phyloP scores from a whole-genome alignment of 2,113 vertebrate genomes.

The Oncorhynchus nerka region DNA sequence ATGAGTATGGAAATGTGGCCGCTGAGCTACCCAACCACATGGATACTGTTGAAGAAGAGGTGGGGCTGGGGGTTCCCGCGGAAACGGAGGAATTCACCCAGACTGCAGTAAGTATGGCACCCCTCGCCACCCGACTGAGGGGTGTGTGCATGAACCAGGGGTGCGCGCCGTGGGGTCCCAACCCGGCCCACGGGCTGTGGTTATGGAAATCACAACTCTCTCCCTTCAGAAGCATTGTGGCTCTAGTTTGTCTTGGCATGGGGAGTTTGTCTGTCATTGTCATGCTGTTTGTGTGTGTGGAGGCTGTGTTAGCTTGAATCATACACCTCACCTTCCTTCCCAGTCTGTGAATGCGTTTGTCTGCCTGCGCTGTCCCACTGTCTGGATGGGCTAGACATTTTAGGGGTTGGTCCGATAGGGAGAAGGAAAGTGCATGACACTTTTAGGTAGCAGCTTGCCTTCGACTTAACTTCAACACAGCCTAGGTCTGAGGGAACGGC shows the following conservation, averaged over 20 bases:
- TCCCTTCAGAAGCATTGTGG: constrained; percentile 35
- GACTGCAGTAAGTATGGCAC: constrained; percentile 85
- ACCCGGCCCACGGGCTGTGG: background rate
- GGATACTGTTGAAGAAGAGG: constrained; percentile 81
- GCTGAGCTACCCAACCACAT: constrained; percentile 74
- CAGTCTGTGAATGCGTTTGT: constrained; percentile 3
- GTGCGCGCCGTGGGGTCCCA: background rate
- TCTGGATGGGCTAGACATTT: constrained; percentile 5
- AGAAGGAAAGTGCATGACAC: constrained; percentile 26
- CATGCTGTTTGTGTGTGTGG: constrained; percentile 32
- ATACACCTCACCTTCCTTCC: background rate
- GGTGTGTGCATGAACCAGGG: constrained; percentile 46
- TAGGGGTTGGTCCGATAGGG: constrained; percentile 6
- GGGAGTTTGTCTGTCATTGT: constrained; percentile 45
- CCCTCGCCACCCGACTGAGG: constrained; percentile 4
- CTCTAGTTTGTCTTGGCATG: constrained; percentile 51
- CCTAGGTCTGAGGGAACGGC: constrained; percentile 30
- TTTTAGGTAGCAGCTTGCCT: constrained; percentile 29
- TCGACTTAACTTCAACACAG: constrained; percentile 13
- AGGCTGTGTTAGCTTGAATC: background rate
- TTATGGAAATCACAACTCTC: constrained; percentile 29
- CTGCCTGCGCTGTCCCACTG: constrained; percentile 2
- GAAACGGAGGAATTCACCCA: constrained; percentile 89
- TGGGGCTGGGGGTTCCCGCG: constrained; percentile 91
- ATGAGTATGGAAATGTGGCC: constrained; percentile 75